Conservation (phyloP, 2,797 vertebrate genomes). For the Danio aesculapii region DNA sequence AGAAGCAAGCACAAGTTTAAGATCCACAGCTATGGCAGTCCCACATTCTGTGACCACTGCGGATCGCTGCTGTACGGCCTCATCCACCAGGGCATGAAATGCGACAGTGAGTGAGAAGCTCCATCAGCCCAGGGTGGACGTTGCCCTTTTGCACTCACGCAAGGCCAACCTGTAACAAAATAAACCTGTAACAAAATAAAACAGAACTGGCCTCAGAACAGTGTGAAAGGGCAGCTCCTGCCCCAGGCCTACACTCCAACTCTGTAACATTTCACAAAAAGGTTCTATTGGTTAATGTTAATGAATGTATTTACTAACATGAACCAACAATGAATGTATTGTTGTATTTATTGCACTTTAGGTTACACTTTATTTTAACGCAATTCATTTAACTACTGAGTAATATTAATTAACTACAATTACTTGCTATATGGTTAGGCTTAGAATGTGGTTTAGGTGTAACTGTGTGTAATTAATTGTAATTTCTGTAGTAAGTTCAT, state of each 20-base stretch:
- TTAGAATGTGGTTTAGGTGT: no score
- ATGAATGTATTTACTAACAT: no score
- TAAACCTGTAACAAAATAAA: slow-evolving; percentile 21
- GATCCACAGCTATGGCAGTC: slow-evolving; percentile 95
- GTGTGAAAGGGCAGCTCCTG: slow-evolving; percentile 11
- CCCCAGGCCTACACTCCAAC: not conserved
- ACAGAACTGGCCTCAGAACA: slow-evolving; percentile 5
- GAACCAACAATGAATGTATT: no score
- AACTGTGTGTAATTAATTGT: no score
- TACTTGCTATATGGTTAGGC: no score
- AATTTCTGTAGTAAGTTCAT: no score
- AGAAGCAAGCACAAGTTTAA: slow-evolving; percentile 99
- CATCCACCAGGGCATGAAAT: slow-evolving; percentile 98
- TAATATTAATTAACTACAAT: no score
- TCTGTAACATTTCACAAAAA: no score
- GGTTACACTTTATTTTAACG: no score
- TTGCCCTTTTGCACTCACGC: not conserved
- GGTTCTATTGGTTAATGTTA: no score
- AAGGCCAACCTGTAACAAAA: not conserved
- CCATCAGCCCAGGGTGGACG: not conserved
- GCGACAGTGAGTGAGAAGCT: slow-evolving; percentile 89
- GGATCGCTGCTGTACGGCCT: slow-evolving; percentile 96
- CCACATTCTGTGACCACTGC: slow-evolving; percentile 97
- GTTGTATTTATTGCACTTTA: no score
- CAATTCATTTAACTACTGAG: no score